Evolutionary conservation across 2,797 vertebrate species (phyloP), one percentile per base, ranked within the genome.

Genomic region (Acipenser transmontanus): DNA sequence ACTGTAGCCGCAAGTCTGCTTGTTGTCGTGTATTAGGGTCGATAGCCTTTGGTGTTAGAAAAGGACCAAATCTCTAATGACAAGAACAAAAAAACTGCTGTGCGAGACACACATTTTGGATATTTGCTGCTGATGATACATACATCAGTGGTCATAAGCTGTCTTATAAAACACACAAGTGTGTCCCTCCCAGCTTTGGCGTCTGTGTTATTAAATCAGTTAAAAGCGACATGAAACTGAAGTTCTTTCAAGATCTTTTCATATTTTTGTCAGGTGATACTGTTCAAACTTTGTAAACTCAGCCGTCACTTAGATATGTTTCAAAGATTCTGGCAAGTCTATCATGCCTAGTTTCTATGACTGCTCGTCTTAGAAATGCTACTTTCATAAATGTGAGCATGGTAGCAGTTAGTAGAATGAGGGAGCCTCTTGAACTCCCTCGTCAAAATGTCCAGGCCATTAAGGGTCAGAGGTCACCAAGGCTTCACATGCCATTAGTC

Each of bases 401-500:
- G 72, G 71, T 69, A 72, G 34, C 69, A 72, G 67, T 72, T 72
- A 57, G 52, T 77, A 4, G 34, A 34, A 34, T 0, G 4, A 34
- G 17, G 81, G 77, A 83, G 81, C 78, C 84, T 75, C 67, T 75
- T 78, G 80, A 86, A 85, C 82, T 56, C 77, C 72, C 75, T 89
- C 84, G 76, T 85, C 87, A 82, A 70, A 73, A 76, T 20, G 0
- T 74, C 81, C 79, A 79, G 78, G 81, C 79, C 80, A 77, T 76
- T 74, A 76, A 74, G 87, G 91, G 88, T 92, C 90, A 93, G 83
- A 91, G 92, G 88, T 92, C 87, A 81, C 34, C 71, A 64, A 82
- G 84, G 85, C 82, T 87, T 89, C 84, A 88, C 86, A 94, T 91
- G 88, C 86, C 89, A 91, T 94, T 93, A 89, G 88, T 93, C 86